These are phyloP conservation scores for Ormia ochracea DNA, from an alignment of 2,888 invertebrate species.

Conservation along the genomic window DNA sequence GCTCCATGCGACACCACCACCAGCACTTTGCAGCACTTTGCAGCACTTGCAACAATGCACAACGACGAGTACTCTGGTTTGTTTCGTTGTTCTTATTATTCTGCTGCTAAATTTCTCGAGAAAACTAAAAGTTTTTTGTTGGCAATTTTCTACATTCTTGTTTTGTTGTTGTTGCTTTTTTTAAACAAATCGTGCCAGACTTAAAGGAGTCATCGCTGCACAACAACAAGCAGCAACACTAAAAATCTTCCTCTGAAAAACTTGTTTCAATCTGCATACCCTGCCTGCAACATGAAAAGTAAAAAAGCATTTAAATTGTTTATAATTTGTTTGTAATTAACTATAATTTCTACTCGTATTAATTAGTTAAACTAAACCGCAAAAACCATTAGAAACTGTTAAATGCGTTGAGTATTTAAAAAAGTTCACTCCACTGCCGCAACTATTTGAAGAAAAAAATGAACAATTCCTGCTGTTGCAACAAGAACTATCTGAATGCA, in stretches of 20 bases:
- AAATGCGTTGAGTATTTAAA: slow-evolving; percentile 8
- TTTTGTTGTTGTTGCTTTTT: not conserved
- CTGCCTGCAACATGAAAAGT: not conserved
- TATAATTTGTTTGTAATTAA: slow-evolving; percentile 46
- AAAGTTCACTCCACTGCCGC: not conserved
- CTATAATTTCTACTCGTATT: slow-evolving; percentile 42
- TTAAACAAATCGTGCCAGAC: slow-evolving; percentile 41
- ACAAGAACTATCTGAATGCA: not conserved
- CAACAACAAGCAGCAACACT: not conserved
- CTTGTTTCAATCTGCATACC: not conserved
- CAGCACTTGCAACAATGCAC: slow-evolving; percentile 6
- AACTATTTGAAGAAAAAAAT: not conserved
- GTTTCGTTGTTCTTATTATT: too few species aligned
- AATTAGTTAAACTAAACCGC: slow-evolving; percentile 51
- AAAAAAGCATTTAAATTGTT: slow-evolving; percentile 9
- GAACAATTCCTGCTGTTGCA: slow-evolving; percentile 16
- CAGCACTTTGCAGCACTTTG: slow-evolving; percentile 4
- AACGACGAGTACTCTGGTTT: not conserved
- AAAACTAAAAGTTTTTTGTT: slow-evolving; percentile 9
- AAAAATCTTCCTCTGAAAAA: not conserved
- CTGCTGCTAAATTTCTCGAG: slow-evolving; percentile 20
- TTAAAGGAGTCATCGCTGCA: slow-evolving; percentile 30
- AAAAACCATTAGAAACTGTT: slow-evolving; percentile 50
- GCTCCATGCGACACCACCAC: not conserved
- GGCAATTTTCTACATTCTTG: not conserved